These are phyloP conservation scores for Scolopax mira DNA, from an alignment of 2,113 vertebrate genomes.

Conservation along the genomic window DNA sequence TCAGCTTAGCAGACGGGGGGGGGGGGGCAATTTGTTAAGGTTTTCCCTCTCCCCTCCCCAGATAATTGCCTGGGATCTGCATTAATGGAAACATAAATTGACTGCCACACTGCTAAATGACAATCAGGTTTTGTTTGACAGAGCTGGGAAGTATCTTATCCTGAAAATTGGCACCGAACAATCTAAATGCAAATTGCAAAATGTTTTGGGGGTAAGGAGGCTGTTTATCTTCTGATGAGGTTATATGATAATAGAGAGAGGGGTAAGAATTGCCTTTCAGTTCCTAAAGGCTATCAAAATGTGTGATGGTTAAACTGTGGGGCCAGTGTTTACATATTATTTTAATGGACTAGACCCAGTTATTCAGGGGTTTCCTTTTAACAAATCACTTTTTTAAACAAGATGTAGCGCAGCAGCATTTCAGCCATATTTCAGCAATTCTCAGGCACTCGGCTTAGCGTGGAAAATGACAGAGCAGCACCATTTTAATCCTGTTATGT, in stretches of 20 bases:
- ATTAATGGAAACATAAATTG: constrained; percentile 80
- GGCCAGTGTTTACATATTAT: constrained; percentile 4
- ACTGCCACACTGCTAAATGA: constrained; percentile 73
- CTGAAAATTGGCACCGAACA: constrained; percentile 55
- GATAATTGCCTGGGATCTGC: constrained; percentile 68
- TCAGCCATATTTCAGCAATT: neutral
- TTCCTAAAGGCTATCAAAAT: constrained; percentile 59
- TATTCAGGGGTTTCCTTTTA: neutral
- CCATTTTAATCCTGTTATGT: constrained; percentile 41
- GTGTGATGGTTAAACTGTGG: neutral
- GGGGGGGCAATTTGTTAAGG: constrained; percentile 35
- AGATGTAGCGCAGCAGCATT: neutral
- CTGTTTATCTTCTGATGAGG: constrained; percentile 59
- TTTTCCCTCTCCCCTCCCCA: neutral
- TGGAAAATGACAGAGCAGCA: constrained; percentile 27
- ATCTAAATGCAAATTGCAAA: constrained; percentile 77
- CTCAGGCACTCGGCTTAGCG: neutral
- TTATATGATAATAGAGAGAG: constrained; percentile 35
- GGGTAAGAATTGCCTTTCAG: constrained; percentile 18
- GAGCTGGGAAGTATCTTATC: constrained; percentile 66
- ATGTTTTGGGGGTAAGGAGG: constrained; percentile 41
- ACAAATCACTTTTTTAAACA: constrained; percentile 25
- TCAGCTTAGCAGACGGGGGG: neutral
- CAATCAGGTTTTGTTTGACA: constrained; percentile 79
- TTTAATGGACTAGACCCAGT: neutral